Conservation (phyloP, 1,140 invertebrate species). For the Cyclargus thomasi region DNA sequence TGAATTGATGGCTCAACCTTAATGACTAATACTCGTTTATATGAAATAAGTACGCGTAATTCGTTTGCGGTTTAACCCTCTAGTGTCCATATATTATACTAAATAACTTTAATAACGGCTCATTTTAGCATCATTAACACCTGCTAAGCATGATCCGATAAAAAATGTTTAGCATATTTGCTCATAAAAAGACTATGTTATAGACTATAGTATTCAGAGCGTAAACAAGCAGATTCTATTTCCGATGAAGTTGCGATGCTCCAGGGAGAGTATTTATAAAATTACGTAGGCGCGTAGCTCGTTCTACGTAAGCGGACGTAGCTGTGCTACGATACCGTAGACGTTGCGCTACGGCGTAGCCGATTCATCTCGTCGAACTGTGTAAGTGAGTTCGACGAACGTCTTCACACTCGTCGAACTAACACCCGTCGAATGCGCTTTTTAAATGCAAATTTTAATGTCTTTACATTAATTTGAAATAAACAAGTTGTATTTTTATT, state of each 20-base stretch:
- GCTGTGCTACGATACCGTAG: neutral
- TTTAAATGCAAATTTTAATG: neutral
- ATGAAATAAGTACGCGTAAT: neutral
- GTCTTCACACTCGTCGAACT: neutral
- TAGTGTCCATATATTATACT: too few relatives aligned
- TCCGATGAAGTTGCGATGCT: neutral
- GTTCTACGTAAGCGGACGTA: neutral
- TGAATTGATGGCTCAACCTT: constrained; percentile 27
- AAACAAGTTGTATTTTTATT: neutral
- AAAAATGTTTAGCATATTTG: neutral
- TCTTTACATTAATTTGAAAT: neutral
- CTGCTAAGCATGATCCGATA: too few relatives aligned
- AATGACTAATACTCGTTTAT: constrained; percentile 20
- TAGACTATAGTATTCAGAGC: neutral
- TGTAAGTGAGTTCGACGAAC: neutral
- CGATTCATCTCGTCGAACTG: neutral
- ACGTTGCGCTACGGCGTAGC: neutral
- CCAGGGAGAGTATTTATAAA: neutral
- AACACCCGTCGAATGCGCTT: neutral
- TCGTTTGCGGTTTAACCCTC: neutral
- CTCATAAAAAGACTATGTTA: neutral
- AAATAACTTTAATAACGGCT: too few relatives aligned
- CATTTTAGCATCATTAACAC: too few relatives aligned
- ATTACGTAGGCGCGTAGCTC: neutral
- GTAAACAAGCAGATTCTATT: neutral